Evolutionary conservation across 2,113 vertebrate genomes (phyloP), one percentile per base, ranked within the genome.

Genomic region (Uropsilus gracilis): DNA sequence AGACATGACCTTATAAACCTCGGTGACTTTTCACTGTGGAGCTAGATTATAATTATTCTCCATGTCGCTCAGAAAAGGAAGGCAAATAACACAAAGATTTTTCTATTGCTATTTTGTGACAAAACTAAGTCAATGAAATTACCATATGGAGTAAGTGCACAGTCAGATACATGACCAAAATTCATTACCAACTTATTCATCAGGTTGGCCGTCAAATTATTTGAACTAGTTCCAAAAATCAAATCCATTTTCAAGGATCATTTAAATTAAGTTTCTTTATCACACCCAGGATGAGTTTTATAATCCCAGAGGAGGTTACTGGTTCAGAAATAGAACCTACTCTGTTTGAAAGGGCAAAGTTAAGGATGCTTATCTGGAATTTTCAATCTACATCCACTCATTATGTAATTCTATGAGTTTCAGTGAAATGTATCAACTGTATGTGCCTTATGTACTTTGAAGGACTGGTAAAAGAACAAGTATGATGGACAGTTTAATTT

Each of bases 211-310:
- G 91, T 92, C 30, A 50, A 46, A 37, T 83, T 75, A 78, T 90
- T 44, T 72, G 73, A 24, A 14, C 34, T 84, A 42, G 78, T 93
- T 94, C 42, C 53, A 83, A 42, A 96, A 85, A 46, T 81, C 59
- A 92, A 90, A 85, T 76, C 53, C 22, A 71, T 64, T 63, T 50
- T 69, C 46, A 61, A 75, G 22, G 39, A 17, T 64, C 32, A 94
- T 80, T 89, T 73, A 59, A 37, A 86, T 69, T 86, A 32, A 0
- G 13, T 89, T 69, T 87, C 39, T 80, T 90, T 17, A 73, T 85
- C 61, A 20, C 55, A 63, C 24, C 28, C n/a, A 42, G 18, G 30
- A 17, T 75, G 26, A 86, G 6, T 68, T 87, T 73, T 63, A 68
- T 12, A 53, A 32, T 0, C 28, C 10, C 34, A 42, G 32, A 46